Evolutionary conservation across 2,797 vertebrate genomes (phyloP), one percentile per base, ranked within the genome.

Genomic region (Neosilurus hyrtlii): DNA sequence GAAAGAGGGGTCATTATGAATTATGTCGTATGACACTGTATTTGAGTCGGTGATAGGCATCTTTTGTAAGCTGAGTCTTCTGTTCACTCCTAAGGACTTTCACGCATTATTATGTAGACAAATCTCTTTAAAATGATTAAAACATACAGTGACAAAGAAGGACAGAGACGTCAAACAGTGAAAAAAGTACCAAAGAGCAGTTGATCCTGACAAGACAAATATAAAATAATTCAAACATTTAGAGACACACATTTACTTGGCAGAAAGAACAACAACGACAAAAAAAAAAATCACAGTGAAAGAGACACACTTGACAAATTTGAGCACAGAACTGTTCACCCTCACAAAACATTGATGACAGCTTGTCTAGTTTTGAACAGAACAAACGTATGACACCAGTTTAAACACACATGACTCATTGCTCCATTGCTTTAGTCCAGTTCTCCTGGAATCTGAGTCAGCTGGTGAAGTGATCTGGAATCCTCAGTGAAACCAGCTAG

Each of bases 1-100:
- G 96, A 94, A 96, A 97, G 93, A 96, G 95, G 93, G 96, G 93
- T 97, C 95, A 95, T 96, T 96, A 95, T 96, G 94, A 91, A 95
- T 95, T 95, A 96, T 96, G 95, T 94, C 91, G 94, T 91, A 92
- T 61, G 88, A 86, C 89, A 79, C 37, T 11, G 43, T 15, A 35
- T 74, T 79, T 84, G 80, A 59, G 81, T 56, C 30, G 84, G 83
- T 85, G 85, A 78, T 81, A 59, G 79, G 83, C 84, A 86, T 87
- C 87, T 89, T 86, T 86, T 88, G 79, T 86, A 89, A 85, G 82
- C 83, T 91, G 88, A 90, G 88, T 87, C 89, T 87, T 89, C 49
- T 82, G 79, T 59, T 67, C 66, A 88, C 89, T 92, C 90, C 90
- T 24, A 84, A 66, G 83, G 87, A 88, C 82, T 82, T 85, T 85